Evolutionary conservation across 37 sponge, comb jelly and placozoan species (phyloP).

Genomic region (Halichondria panicea): DNA sequence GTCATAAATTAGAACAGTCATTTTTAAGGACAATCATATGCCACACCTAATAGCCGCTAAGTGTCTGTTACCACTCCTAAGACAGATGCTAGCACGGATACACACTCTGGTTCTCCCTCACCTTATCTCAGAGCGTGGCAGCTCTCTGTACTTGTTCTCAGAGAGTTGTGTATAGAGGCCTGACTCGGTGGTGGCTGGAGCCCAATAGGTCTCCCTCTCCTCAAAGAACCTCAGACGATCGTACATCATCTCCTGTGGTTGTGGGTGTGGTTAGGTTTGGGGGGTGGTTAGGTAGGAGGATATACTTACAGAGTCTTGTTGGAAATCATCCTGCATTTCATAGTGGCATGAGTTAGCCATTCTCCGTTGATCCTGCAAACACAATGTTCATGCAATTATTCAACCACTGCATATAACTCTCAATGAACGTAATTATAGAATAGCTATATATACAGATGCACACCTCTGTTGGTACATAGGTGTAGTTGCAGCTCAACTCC

Average conservation of each 20-base stretch:
- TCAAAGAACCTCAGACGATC: constrained; percentile 29
- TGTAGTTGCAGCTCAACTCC: neutral
- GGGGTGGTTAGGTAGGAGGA: too few species aligned
- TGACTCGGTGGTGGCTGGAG: constrained; percentile 12
- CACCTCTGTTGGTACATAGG: constrained; percentile 29
- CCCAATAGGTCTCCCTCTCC: constrained; percentile 20
- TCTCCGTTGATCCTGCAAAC: constrained; percentile 31
- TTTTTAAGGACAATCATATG: too few species aligned
- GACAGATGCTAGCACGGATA: neutral
- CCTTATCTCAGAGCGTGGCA: constrained; percentile 25
- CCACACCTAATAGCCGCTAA: too few species aligned
- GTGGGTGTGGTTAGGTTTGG: too few species aligned
- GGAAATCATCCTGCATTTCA: constrained; percentile 14
- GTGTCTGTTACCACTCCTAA: too few species aligned
- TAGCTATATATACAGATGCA: neutral
- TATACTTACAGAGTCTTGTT: neutral
- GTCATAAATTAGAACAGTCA: too few species aligned
- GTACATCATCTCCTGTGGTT: too few species aligned
- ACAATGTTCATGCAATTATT: neutral
- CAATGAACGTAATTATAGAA: neutral
- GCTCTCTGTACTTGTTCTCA: constrained; percentile 40
- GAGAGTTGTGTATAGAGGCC: constrained; percentile 37
- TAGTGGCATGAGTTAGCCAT: constrained; percentile 28
- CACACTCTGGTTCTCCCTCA: constrained; percentile 4
- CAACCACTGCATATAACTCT: neutral